These are phyloP conservation scores for Callimorpha dominula DNA, from an alignment of 2,888 invertebrate species.

Conservation along the genomic window DNA sequence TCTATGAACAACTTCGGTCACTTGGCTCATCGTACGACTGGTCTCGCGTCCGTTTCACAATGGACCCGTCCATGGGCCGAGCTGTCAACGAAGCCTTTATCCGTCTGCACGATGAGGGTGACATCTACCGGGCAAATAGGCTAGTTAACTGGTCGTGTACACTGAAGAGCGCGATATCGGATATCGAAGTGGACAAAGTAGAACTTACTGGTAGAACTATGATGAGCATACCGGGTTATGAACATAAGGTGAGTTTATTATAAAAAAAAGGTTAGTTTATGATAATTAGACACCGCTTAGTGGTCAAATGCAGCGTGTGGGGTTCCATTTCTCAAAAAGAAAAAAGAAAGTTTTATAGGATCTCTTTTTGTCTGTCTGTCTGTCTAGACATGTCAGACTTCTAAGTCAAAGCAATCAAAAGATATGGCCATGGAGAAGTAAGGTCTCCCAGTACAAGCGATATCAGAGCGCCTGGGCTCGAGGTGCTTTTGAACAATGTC, in stretches of 20 bases:
- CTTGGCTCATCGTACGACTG: conserved; percentile 98
- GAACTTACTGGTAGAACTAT: conserved; percentile 95
- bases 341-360: too few relatives aligned
- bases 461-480: too few relatives aligned
- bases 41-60: conserved; percentile 97
- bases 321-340: too few relatives aligned
- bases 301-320: too few relatives aligned
- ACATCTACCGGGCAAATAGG: conserved; percentile 96
- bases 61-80: conserved; percentile 95
- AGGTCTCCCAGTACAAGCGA: too few relatives aligned
- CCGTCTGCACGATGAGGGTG: conserved; percentile 93
- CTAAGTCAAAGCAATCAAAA: too few relatives aligned
- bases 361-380: too few relatives aligned
- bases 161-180: conserved; percentile 98
- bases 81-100: conserved; percentile 99
- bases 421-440: too few relatives aligned
- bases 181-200: conserved; percentile 99
- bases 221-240: conserved; percentile 96
- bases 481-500: too few relatives aligned
- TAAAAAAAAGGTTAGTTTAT: not conserved
- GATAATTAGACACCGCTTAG: too few relatives aligned
- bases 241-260: conserved; percentile 85
- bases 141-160: conserved; percentile 99
- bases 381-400: too few relatives aligned
- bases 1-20: conserved; percentile 93